Conservation (phyloP, 2,797 vertebrate species). For the Falco cherrug region DNA sequence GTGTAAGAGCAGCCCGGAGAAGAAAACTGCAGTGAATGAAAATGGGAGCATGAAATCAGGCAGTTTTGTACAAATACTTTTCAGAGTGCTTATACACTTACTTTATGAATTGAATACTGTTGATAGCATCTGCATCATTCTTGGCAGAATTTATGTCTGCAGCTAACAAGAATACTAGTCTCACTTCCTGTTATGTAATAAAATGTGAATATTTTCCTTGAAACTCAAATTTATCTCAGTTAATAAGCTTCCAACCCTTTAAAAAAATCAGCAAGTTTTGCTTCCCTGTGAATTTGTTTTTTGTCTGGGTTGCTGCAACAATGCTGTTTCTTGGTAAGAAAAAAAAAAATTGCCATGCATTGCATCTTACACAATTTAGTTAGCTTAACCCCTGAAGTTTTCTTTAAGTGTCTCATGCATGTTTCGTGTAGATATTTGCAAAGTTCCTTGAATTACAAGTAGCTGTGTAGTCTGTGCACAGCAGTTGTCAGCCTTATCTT, state of each 20-base stretch:
- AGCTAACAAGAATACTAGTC: background rate
- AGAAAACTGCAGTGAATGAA: background rate
- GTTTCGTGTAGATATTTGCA: background rate
- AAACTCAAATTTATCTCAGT: background rate
- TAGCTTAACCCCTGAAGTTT: background rate
- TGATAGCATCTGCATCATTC: background rate
- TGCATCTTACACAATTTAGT: background rate
- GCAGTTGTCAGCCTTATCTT: background rate
- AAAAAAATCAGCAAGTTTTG: background rate
- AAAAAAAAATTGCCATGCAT: background rate
- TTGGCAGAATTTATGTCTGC: background rate
- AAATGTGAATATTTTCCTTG: background rate
- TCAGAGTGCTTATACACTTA: background rate
- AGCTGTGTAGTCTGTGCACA: background rate
- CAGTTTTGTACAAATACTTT: background rate
- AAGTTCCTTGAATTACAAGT: background rate
- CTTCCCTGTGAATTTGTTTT: background rate
- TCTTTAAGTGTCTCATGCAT: rapidly evolving
- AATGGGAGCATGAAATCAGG: background rate
- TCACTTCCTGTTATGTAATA: background rate
- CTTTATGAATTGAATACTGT: background rate
- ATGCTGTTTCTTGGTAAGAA: background rate
- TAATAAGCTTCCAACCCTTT: background rate
- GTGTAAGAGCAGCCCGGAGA: background rate
- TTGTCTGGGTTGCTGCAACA: background rate